Conservation (phyloP, 2,797 vertebrate species). For the Tragopan temminckii region DNA sequence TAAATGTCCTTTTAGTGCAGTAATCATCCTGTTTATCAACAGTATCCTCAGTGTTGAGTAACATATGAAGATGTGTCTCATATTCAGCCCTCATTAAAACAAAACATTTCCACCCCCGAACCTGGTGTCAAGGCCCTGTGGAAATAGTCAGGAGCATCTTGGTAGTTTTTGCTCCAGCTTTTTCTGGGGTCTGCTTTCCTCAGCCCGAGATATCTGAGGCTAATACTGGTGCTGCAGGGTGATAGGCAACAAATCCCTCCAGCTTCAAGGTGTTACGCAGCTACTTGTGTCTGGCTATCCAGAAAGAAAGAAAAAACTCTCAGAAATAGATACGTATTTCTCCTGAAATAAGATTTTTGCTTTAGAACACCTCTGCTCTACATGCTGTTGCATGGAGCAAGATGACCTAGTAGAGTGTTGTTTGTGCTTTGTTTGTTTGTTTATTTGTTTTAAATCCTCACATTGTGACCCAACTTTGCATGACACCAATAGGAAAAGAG, state of each 20-base stretch:
- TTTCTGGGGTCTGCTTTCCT: not conserved
- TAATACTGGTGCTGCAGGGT: not conserved
- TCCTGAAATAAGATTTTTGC: not conserved
- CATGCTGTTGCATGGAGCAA: not conserved
- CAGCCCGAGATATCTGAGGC: not conserved
- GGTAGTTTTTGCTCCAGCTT: not conserved
- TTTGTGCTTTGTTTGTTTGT: not conserved
- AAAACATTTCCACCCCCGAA: slow-evolving; percentile 9
- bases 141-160: not conserved
- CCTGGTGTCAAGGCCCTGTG: not conserved
- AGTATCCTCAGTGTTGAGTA: slow-evolving; percentile 55
- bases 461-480: not conserved
- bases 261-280: not conserved
- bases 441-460: not conserved
- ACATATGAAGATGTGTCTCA: slow-evolving; percentile 63
- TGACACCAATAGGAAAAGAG: not conserved
- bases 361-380: not conserved
- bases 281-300: not conserved
- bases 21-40: slow-evolving; percentile 63
- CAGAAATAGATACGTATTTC: not conserved
- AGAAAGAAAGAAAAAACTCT: not conserved
- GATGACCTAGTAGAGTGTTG: not conserved
- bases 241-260: not conserved
- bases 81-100: slow-evolving; percentile 35
- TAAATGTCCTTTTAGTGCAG: slow-evolving; percentile 56